Conservation (phyloP, 2,888 invertebrate species). For the Melieria omissa region DNA sequence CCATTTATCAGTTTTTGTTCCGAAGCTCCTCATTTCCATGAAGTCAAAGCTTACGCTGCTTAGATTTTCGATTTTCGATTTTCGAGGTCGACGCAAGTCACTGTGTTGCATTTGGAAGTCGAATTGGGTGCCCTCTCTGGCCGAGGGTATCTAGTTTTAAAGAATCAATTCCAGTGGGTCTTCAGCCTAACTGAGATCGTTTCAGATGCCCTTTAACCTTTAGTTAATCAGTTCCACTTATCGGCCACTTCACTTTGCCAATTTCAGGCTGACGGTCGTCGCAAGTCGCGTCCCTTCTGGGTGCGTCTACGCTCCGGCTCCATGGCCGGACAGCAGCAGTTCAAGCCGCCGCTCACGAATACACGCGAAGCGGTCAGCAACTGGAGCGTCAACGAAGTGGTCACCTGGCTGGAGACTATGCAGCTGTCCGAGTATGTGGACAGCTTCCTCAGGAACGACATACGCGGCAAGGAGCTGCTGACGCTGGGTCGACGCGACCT, state of each 20-base stretch:
- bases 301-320: conserved; percentile 72
- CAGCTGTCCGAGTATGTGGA: conserved; percentile 91
- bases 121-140: too few species aligned
- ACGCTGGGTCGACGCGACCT: conserved; percentile 87
- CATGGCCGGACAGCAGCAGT: conserved; percentile 57
- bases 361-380: conserved; percentile 70
- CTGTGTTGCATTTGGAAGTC: too few species aligned
- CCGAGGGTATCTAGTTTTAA: too few species aligned
- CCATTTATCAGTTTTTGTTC: too few species aligned
- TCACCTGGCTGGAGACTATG: conserved; percentile 88
- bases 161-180: too few species aligned
- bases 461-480: conserved; percentile 89
- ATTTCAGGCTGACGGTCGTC: conserved; percentile 67
- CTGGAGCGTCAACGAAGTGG: conserved; percentile 93
- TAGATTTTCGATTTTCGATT: too few species aligned
- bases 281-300: conserved; percentile 78
- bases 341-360: conserved; percentile 57
- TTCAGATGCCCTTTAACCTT: too few species aligned
- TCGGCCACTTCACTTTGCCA: neutral
- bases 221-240: neutral
- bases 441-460: conserved; percentile 91
- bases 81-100: too few species aligned
- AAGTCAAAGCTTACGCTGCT: too few species aligned
- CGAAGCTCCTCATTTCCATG: too few species aligned
- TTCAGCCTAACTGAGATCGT: too few species aligned